Percentiles rank a stretch among this genome's conserved stretches.
Conservation (phyloP, 2,888 invertebrate genomes). For the Ichneumoninae sp. region DNA sequence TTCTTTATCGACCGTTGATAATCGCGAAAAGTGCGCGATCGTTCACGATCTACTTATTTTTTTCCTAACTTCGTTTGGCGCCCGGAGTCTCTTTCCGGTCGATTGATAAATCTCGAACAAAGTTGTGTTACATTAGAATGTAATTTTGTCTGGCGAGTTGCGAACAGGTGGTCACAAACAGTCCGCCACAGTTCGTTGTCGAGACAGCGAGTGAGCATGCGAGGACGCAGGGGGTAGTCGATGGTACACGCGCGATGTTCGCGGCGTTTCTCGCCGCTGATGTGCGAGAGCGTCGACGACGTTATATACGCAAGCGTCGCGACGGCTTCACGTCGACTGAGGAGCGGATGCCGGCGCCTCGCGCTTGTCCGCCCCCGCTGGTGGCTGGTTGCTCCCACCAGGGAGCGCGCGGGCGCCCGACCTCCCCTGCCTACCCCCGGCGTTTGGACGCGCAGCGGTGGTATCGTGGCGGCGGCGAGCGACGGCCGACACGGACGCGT, state of each 20-base stretch:
- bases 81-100: background rate
- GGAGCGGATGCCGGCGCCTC: constrained; percentile 74
- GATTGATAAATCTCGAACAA: background rate
- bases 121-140: background rate
- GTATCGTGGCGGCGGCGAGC: constrained; percentile 2
- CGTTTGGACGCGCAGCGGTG: background rate
- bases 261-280: constrained; percentile 48
- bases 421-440: constrained; percentile 35
- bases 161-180: constrained; percentile 80
- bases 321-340: constrained; percentile 84
- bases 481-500: constrained; percentile 17
- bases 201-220: constrained; percentile 65
- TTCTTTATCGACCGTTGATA: background rate
- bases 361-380: constrained; percentile 77
- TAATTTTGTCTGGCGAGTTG: constrained; percentile 46
- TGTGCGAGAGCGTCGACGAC: constrained; percentile 54
- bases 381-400: constrained; percentile 40
- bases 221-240: constrained; percentile 4
- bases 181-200: constrained; percentile 69
- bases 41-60: background rate
- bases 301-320: constrained; percentile 79
- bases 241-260: constrained; percentile 39
- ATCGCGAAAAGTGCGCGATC: background rate
- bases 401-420: constrained; percentile 25
- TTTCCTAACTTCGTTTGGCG: background rate